Base-by-base conservation (phyloP, 2,113 vertebrate genomes). In the Catharus minimus region DNA sequence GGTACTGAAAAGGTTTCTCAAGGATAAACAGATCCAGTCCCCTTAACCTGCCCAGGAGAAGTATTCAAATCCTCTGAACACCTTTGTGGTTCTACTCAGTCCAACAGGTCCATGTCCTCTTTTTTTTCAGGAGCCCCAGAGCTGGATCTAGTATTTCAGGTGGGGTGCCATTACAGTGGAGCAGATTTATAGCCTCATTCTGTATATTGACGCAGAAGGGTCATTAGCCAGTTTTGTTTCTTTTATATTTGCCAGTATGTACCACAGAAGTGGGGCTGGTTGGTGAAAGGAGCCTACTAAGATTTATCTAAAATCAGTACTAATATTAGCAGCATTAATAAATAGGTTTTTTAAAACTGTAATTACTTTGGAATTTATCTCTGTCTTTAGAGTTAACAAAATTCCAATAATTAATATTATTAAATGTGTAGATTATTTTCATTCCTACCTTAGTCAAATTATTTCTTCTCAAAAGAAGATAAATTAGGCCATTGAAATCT, bases 171-270 rank as follows among this genome's bases (percentile, higher is more conserved):
- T 24, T 28, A 52, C 8, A 88, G 23, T 17, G 53, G 52, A 58
- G 15, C 7, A 28, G 27, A 39, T 73, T 44, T 24, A 17, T 41
- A 73, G 5, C 43, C 7, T 52, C 41, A 15, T 57, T 80, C 13
- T 38, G 1, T 53, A 26, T 44, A 43, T 44, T 0, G 2, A 26
- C 49, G 21, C 3, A 58, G 23, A 64, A 84, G 4, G 0, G 1
- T 55, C 15, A 55, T 26, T 73, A 41, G 4, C 12, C 62, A 22
- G 11, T 60, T 21, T 15, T 71, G 14, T 7, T 80, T 36, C 21
- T 62, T n/a, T 33, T 50, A 71, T 12, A 58, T 88, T 52, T 76
- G 14, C 2, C 6, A 61, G 15, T 39, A 39, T 20, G 16, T 26
- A 21, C 12, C 36, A 15, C 10, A 47, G 5, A 50, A 49, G 5